Conservation (phyloP, 2,113 vertebrate species). For the Turnix velox region DNA sequence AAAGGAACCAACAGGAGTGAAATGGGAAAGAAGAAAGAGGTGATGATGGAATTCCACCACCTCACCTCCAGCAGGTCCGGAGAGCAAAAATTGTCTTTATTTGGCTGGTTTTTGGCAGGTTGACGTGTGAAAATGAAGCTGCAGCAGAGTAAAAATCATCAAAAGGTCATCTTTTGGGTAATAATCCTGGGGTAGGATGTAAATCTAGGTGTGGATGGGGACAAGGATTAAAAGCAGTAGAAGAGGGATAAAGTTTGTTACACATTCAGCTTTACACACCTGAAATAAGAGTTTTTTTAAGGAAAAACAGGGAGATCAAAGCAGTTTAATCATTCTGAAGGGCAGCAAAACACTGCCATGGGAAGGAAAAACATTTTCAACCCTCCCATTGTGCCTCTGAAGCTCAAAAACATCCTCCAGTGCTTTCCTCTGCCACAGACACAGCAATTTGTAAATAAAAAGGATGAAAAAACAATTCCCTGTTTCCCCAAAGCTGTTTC, state of each 20-base stretch:
- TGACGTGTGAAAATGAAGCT: not conserved
- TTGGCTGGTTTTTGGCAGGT: not conserved
- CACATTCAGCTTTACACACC: not conserved
- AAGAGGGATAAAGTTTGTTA: fast-evolving
- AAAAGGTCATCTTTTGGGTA: not conserved
- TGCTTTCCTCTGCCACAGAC: not conserved
- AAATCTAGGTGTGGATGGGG: fast-evolving
- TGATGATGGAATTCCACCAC: not conserved
- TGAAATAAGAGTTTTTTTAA: too few relatives aligned
- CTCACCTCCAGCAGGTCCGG: not conserved
- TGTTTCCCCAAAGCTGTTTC: not conserved
- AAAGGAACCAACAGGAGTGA: not conserved
- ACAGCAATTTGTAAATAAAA: not conserved
- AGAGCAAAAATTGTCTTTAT: fast-evolving
- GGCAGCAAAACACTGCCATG: not conserved
- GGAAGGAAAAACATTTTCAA: not conserved
- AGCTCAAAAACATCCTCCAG: not conserved
- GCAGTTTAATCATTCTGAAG: not conserved
- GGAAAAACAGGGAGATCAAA: not conserved
- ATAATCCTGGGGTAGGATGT: not conserved
- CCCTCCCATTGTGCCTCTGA: not conserved
- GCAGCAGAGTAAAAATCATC: fast-evolving
- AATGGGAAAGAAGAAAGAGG: not conserved
- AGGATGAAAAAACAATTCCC: not conserved
- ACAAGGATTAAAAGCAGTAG: not conserved